Evolutionary conservation across 2,888 invertebrate genomes (phyloP).

Genomic region (Sarcophaga caerulescens): DNA sequence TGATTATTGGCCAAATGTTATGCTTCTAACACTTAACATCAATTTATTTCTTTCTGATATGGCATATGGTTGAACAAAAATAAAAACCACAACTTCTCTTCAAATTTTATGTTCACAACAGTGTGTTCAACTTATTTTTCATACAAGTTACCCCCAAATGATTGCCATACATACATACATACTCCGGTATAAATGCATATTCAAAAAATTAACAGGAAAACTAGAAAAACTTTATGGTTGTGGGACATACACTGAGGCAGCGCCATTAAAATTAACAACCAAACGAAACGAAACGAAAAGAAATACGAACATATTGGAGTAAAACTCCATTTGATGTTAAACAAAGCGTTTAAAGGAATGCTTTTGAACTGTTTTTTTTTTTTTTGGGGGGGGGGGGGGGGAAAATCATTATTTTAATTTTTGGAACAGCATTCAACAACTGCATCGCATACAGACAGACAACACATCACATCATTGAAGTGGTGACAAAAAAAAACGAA

Average conservation of each 20-base stretch:
- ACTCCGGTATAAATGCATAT: neutral
- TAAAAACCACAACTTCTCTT: too few species aligned
- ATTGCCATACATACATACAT: too few species aligned
- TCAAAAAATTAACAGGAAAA: neutral
- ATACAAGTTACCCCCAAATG: too few species aligned
- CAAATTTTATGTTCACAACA: too few species aligned
- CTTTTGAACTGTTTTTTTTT: constrained; percentile 54
- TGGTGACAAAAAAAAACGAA: constrained; percentile 38
- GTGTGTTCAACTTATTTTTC: too few species aligned
- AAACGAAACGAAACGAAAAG: constrained; percentile 9
- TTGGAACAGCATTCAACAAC: constrained; percentile 45
- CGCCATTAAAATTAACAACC: constrained; percentile 22
- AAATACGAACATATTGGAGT: constrained; percentile 8
- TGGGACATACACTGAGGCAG: neutral
- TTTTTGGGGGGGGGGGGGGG: neutral
- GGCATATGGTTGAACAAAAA: too few species aligned
- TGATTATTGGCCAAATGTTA: too few species aligned
- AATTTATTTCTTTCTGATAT: too few species aligned
- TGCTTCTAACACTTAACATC: too few species aligned
- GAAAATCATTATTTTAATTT: constrained; percentile 49
- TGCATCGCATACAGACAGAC: constrained; percentile 19
- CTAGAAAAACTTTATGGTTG: neutral
- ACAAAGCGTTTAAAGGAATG: constrained; percentile 37
- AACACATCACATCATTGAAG: constrained; percentile 31
- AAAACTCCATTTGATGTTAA: constrained; percentile 38